Base-by-base conservation (phyloP, 2,888 invertebrate genomes). In the Dione vanillae region DNA sequence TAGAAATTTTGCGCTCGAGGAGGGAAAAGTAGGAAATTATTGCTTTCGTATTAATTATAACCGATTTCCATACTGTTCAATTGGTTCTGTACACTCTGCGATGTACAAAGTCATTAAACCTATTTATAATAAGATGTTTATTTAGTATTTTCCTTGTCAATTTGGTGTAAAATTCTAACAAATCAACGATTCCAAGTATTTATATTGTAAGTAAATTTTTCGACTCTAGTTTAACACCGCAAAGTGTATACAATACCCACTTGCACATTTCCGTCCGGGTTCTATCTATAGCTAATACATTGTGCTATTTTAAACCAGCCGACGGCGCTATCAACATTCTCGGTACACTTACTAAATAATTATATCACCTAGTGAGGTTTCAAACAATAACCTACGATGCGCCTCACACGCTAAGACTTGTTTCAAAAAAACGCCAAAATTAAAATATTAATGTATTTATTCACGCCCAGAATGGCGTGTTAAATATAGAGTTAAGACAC, bases 351-450 rank as follows among this genome's bases (percentile, higher is more conserved):
- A 88, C 76, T 81, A 79, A 80, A 85, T 85, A 84, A 82, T 82
- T 87, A 87, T 91, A 90, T 91, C 88, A 88, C 87, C 92, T 92
- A 92, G 86, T 92, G 91, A 92, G 92, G 92, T 91, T 91, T 88
- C 88, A 89, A 91, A 91, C 87, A 82, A 89, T 90, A 89, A 82
- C 83, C 90, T 91, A 91, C 84, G 75, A 78, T 69, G 72, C 72
- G 73, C 87, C 90, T 84, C 91, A 87, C 91, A 87, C 90, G 89
- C 82, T 79, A 78, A 75, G 77, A 72, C 70, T 70, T 64, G 9
- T n/a, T 0, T 35, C 14, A 49, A 5, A 41, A 16, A 27, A 12
- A 37, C 10, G 2, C 27, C 27, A 3, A 27, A 27, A 27, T 27
- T 27, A 27, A 27, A 27, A 27, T 27, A 27, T 5, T 27, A 27